These are phyloP conservation scores for Stenolophus ochropezus DNA, from an alignment of 2,888 invertebrate genomes.

Conservation along the genomic window DNA sequence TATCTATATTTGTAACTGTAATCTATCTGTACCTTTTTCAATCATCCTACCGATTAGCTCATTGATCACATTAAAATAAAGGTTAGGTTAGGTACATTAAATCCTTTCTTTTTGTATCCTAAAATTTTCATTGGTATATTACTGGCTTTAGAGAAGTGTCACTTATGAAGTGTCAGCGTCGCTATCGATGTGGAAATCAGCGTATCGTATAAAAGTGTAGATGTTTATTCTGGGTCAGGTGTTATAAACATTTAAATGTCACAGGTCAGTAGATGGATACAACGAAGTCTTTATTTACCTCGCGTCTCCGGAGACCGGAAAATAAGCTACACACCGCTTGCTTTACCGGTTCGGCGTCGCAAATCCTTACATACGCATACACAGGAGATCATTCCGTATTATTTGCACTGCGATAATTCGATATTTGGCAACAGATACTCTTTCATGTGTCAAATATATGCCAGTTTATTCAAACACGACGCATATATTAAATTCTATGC, in stretches of 20 bases:
- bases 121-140: no score
- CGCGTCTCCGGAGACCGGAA: background rate
- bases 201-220: background rate
- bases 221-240: background rate
- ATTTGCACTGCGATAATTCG: background rate
- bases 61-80: no score
- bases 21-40: no score
- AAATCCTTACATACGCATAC: no score
- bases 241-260: background rate
- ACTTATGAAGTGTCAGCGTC: background rate
- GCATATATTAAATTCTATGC: background rate
- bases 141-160: no score
- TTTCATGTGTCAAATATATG: background rate
- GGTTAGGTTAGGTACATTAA: background rate
- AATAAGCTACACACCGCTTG: background rate
- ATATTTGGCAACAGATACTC: no score
- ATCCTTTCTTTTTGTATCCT: background rate
- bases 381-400: background rate
- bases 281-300: background rate
- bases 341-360: no score
- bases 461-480: background rate
- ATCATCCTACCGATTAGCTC: no score
- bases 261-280: background rate
- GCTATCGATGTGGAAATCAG: background rate
- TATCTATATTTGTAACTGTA: no score